Base-by-base conservation (phyloP, 1,140 invertebrate genomes). In the Lepidurus packardi region DNA sequence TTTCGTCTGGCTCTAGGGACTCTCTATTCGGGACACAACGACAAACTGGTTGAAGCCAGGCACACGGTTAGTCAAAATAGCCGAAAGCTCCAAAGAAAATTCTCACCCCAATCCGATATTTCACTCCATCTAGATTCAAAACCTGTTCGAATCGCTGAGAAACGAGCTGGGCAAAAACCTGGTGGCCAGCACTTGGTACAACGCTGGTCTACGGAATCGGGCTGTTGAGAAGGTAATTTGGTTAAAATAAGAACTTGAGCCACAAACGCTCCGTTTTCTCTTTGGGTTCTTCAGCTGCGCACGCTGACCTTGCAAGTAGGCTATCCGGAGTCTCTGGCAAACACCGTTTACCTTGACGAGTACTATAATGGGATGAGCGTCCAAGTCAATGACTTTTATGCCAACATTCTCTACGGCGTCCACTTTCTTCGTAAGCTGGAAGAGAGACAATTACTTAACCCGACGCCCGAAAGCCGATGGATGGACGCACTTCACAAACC, bases 1-100 rank as follows among this genome's bases (percentile, higher is more conserved):
- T 87, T 90, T 83, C 85, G 86, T 11, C 85, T 89, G 77, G 89
- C 87, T 16, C 80, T 89, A 25, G 85, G 89, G n/a, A 85, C 86
- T 7, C 81, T 89, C 21, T 85, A 87, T 73, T 85, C 89, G 79
- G 82, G 84, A 7, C 82, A 84, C 76, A 84, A 85, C 78, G 82
- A 79, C 79, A 83, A 82, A 47, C 79, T 81, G 43, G 78, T 79
- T 43, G 81, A 81, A 73, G 81, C 79, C 43, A 83, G 83, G 78
- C 43, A 82, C 34, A 84, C 82, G 81, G 85, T 86, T 80, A 80
- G 78, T 73, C 34, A 75, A 43, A 73, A 73, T 75, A 34, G 43
- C 13, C 53, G 25, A 41, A 74, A 73, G 11, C 42, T 41, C 8
- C 41, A 5, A 13, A 43, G 9, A 34, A 34, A 16, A 41, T 16